Conservation (phyloP, 2,888 invertebrate genomes). For the Drosophila hamatofila region DNA sequence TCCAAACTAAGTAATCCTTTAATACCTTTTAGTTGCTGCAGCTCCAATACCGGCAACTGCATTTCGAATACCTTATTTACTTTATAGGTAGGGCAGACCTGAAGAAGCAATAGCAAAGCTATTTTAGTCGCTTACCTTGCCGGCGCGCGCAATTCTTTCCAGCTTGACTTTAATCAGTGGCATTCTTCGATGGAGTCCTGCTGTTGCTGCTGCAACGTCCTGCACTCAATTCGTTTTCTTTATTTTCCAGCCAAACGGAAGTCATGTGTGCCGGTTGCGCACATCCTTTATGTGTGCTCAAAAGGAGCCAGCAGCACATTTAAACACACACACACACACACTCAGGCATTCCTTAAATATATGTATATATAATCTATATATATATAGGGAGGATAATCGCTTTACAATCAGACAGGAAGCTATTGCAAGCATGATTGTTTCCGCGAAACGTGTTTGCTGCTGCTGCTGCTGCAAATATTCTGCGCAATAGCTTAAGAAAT, state of each 20-base stretch:
- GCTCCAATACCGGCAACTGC: constrained; percentile 36
- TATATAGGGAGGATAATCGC: constrained; percentile 63
- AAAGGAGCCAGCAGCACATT: constrained; percentile 50
- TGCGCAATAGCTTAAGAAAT: constrained; percentile 24
- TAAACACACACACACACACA: constrained; percentile 32
- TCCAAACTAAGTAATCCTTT: constrained; percentile 72
- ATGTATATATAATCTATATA: constrained; percentile 5
- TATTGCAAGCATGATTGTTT: constrained; percentile 78
- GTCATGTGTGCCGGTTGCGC: constrained; percentile 75
- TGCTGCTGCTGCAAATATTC: constrained; percentile 40
- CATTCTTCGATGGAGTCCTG: constrained; percentile 68
- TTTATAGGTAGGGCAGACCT: constrained; percentile 63
- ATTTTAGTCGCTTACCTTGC: constrained; percentile 70
- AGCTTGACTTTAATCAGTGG: constrained; percentile 72
- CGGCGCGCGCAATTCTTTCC: constrained; percentile 22
- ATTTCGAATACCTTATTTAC: constrained; percentile 77
- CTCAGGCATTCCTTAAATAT: constrained; percentile 7
- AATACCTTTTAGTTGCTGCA: constrained; percentile 66
- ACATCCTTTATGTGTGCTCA: constrained; percentile 63
- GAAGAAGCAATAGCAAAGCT: constrained; percentile 67
- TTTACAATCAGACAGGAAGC: constrained; percentile 78
- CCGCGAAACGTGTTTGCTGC: constrained; percentile 72
- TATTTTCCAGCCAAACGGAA: constrained; percentile 72
- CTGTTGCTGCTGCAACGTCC: constrained; percentile 39
- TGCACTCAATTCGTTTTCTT: constrained; percentile 77